Base-by-base conservation (phyloP, 2,113 vertebrate species). In the Apeltes quadracus region DNA sequence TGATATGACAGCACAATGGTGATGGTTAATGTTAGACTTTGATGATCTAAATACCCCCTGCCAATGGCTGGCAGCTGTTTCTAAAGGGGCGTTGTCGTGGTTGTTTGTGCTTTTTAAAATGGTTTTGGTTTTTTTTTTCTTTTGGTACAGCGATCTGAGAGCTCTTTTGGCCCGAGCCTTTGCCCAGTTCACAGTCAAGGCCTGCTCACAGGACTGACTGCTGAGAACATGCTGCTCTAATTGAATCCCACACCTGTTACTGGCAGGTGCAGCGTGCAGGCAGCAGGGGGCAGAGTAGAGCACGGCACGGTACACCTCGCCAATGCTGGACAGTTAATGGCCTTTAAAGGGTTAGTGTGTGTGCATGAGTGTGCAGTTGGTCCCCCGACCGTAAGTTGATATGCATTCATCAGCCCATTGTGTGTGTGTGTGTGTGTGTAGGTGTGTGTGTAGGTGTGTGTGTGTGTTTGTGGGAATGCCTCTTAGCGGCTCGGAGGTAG, bases 181-280 rank as follows among this genome's bases (percentile, higher is more conserved):
- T 85, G 82, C 84, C 68, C 76, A 76, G 76, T 75, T 76, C 69
- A 66, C 80, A 88, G 77, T 73, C 83, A 79, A 78, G 81, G 81
- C 78, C 74, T 78, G 83, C 72, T 83, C 82, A 83, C 78, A 76
- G 75, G 83, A 85, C 78, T 80, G 59, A 84, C 89, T 87, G 86
- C 91, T 89, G 91, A 82, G 92, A 86, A 63, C 91, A 87, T 88
- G 89, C 90, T 91, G 92, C 82, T 92, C 79, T 94, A 93, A 94
- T 92, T 93, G 92, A 94, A 93, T 92, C 79, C 72, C 76, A 88
- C 93, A 94, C 91, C 91, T 93, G 92, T 90, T 92, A 87, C 87
- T 92, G 90, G 92, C 92, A 92, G 88, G 87, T 92, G 77, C 83
- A 79, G 58, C 62, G 50, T 58, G 18, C 64, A 51, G 74, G 81